Evolutionary conservation across 2,797 vertebrate species (phyloP).

Genomic region (Cephalopachus bancanus): DNA sequence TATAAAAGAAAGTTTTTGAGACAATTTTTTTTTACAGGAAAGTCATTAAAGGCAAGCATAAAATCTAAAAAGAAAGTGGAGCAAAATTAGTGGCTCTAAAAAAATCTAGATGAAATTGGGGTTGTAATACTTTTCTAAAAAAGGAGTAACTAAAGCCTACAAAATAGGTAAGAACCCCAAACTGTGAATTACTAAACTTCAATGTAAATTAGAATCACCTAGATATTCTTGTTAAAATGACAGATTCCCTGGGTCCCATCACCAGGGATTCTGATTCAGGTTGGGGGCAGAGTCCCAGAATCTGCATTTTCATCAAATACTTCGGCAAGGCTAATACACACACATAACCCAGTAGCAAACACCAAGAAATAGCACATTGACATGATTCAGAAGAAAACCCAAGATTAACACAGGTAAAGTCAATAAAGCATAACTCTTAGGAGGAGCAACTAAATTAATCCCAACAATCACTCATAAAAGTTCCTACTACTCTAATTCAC

Average conservation of each 20-base stretch:
- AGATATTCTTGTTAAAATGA: slow-evolving; percentile 29
- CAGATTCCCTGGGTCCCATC: background rate
- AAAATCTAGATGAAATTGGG: background rate
- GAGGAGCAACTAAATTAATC: slow-evolving; percentile 36
- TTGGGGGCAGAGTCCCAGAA: background rate
- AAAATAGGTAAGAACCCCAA: background rate
- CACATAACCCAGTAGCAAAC: background rate
- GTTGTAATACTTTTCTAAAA: background rate
- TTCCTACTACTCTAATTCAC: background rate
- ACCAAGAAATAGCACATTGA: background rate
- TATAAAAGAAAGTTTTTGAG: background rate
- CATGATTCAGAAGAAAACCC: slow-evolving; percentile 38
- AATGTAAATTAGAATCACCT: background rate
- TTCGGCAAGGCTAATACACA: background rate
- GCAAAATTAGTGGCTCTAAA: background rate
- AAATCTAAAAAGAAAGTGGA: slow-evolving; percentile 24
- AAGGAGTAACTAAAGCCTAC: background rate
- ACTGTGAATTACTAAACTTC: slow-evolving; percentile 13
- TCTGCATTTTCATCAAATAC: slow-evolving; percentile 25
- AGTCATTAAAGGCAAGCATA: slow-evolving; percentile 31
- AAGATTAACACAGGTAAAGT: background rate
- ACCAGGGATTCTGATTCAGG: background rate
- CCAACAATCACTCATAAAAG: slow-evolving; percentile 5
- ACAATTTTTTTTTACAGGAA: background rate
- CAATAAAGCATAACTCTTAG: background rate